Conservation (phyloP, 2,113 vertebrate genomes). For the Emberiza fucata region DNA sequence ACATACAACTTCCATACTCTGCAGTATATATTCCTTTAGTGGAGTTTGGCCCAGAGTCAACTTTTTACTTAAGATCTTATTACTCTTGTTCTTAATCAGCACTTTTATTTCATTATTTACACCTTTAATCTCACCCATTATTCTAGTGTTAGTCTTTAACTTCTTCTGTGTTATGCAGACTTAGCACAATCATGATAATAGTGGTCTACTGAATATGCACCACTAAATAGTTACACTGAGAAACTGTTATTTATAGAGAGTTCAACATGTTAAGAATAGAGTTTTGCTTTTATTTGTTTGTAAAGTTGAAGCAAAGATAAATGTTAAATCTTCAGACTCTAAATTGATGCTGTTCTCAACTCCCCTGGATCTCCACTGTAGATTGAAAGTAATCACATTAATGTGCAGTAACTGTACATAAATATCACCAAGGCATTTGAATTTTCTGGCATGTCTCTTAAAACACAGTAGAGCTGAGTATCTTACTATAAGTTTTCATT, state of each 20-base stretch:
- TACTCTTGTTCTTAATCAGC: not conserved
- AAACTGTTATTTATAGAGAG: not conserved
- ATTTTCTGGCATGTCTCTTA: not conserved
- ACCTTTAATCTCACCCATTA: not conserved
- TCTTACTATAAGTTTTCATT: not conserved
- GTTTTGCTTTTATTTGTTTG: not conserved
- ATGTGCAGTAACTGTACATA: fast-evolving
- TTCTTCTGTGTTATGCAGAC: not conserved
- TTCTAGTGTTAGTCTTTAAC: not conserved
- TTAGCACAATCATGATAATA: not conserved
- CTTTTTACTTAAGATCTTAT: not conserved
- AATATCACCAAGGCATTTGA: not conserved
- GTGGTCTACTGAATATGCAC: not conserved
- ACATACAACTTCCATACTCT: fast-evolving
- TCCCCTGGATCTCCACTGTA: not conserved
- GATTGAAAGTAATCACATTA: not conserved
- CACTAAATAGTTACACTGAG: not conserved
- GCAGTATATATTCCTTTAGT: not conserved
- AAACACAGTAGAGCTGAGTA: not conserved
- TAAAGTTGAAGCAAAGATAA: not conserved
- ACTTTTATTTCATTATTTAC: not conserved
- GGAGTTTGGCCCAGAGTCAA: not conserved
- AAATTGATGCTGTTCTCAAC: not conserved
- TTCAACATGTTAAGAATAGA: not conserved
- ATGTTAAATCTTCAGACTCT: not conserved